These are phyloP conservation scores for Agapostemon virescens DNA, from an alignment of 2,888 invertebrate species.

Conservation along the genomic window DNA sequence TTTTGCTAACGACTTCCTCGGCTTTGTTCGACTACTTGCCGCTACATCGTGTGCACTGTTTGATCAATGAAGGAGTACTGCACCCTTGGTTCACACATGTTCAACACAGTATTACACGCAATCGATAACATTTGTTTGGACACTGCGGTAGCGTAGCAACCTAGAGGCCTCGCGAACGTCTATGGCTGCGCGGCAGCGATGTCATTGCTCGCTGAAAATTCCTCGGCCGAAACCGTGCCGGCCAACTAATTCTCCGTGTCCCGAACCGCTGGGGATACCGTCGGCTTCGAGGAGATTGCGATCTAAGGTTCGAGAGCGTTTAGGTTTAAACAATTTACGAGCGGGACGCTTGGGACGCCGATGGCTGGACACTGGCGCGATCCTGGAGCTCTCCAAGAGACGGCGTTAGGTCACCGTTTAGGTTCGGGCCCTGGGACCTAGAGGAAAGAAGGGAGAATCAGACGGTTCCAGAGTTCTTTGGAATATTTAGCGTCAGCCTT, in stretches of 20 bases:
- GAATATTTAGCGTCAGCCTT: too few species aligned
- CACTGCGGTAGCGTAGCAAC: slow-evolving; percentile 74
- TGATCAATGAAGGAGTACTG: slow-evolving; percentile 71
- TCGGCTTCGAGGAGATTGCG: too few species aligned
- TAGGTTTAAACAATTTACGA: too few species aligned
- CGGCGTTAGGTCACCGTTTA: too few species aligned
- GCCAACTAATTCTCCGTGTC: background rate
- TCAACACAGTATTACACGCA: slow-evolving; percentile 49
- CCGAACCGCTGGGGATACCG: too few species aligned
- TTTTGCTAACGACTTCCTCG: background rate
- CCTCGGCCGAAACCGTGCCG: background rate
- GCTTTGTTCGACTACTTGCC: slow-evolving; percentile 3
- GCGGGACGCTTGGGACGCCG: too few species aligned
- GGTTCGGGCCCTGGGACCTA: too few species aligned
- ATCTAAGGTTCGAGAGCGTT: too few species aligned
- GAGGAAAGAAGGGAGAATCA: too few species aligned
- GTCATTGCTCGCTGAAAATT: slow-evolving; percentile 33
- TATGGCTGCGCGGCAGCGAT: slow-evolving; percentile 7
- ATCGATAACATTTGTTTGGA: slow-evolving; percentile 78
- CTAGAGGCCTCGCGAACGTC: slow-evolving; percentile 40
- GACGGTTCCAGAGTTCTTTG: too few species aligned
- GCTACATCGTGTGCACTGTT: slow-evolving; percentile 63
- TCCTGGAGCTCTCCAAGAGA: too few species aligned
- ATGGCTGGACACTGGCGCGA: too few species aligned
- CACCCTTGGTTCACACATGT: slow-evolving; percentile 45